Evolutionary conservation across 2,888 invertebrate genomes (phyloP).

Genomic region (Noctua fimbriata): DNA sequence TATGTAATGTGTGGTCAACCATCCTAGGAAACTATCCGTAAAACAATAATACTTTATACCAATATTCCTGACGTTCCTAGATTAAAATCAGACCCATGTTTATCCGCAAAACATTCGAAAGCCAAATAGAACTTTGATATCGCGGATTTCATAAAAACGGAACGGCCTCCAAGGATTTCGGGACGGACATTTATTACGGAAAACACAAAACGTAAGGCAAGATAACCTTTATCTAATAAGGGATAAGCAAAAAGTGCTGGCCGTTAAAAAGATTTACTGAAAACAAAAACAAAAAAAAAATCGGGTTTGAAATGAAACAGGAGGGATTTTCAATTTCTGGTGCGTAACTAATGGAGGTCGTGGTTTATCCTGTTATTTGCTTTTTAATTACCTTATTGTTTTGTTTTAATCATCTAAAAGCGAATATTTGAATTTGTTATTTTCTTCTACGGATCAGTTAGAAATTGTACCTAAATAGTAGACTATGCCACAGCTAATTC

Average conservation of each 20-base stretch:
- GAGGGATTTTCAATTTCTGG: conserved; percentile 38
- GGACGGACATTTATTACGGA: conserved; percentile 48
- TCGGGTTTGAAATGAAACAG: conserved; percentile 21
- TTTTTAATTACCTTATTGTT: not conserved
- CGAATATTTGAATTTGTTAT: not conserved
- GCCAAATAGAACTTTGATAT: conserved; percentile 42
- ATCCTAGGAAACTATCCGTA: not conserved
- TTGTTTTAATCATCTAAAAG: not conserved
- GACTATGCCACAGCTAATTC: not conserved
- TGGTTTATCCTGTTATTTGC: conserved; percentile 2
- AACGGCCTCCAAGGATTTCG: conserved; percentile 31
- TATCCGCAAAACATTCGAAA: conserved; percentile 22
- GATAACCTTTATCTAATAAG: conserved; percentile 60
- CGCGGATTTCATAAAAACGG: conserved; percentile 39
- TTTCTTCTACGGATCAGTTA: not conserved
- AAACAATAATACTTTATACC: not conserved
- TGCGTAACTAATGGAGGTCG: conserved; percentile 12
- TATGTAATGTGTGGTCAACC: no score
- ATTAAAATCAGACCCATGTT: conserved; percentile 20
- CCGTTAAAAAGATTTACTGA: conserved; percentile 55
- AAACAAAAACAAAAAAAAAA: conserved; percentile 25
- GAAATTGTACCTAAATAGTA: not conserved
- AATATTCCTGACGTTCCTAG: conserved; percentile 1
- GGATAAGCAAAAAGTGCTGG: conserved; percentile 53
- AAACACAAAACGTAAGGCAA: conserved; percentile 55